phyloP scores from a whole-genome alignment of 1,140 invertebrate species.

The Drosophila jambulina region DNA sequence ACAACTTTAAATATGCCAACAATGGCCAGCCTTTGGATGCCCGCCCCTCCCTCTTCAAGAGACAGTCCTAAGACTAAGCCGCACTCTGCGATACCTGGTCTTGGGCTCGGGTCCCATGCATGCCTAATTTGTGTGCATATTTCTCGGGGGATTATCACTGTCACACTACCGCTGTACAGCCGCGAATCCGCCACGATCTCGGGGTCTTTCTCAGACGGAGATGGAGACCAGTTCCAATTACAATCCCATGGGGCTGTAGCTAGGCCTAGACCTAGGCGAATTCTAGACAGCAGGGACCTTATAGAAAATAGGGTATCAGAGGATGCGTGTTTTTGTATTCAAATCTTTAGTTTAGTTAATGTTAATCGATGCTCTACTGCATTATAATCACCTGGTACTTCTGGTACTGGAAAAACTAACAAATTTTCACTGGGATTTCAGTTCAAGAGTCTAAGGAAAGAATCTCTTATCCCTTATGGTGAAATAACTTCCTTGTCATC shows the following conservation, averaged over 20 bases:
- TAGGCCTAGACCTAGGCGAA: conserved; percentile 37
- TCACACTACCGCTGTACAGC: conserved; percentile 39
- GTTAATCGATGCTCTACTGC: no score
- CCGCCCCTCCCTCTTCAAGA: not conserved
- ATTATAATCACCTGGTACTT: no score
- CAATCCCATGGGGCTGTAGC: conserved; percentile 46
- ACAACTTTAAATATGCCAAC: conserved; percentile 84
- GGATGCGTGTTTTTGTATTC: not conserved
- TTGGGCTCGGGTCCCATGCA: conserved; percentile 38
- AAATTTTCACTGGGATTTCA: no score
- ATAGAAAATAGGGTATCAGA: no score
- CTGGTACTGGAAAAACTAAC: no score
- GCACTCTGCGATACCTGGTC: not conserved
- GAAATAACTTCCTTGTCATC: no score
- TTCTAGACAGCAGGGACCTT: conserved; percentile 24
- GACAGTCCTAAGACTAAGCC: not conserved
- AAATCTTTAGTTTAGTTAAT: not conserved
- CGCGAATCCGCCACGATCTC: conserved; percentile 34
- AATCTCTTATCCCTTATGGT: no score
- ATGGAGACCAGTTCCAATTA: conserved; percentile 16
- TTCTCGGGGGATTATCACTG: conserved; percentile 77
- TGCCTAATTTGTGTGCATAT: conserved; percentile 83
- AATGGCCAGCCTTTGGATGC: conserved; percentile 50
- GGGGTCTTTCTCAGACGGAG: conserved; percentile 1
- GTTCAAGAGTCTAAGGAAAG: no score